Evolutionary conservation across 1,140 invertebrate species (phyloP), one percentile per base, ranked within the genome.

Genomic region (Apocrypta bakeri): DNA sequence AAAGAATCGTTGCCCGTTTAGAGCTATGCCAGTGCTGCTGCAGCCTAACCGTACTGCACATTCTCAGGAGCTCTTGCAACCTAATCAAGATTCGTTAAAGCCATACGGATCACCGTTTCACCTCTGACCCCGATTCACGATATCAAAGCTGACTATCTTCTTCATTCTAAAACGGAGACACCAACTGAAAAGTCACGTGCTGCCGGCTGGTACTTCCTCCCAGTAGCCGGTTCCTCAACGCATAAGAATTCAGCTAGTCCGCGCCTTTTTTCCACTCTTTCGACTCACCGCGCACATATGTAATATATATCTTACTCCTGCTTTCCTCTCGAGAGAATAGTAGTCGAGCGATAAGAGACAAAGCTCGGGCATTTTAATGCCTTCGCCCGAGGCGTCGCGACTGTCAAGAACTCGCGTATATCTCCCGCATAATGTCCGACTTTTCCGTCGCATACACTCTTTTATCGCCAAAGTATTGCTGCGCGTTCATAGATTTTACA

Each of bases 51-150:
- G 78, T 79, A 72, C 25, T 31, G 63, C 37, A 48, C 25, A 56
- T 31, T 48, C 77, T 29, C 66, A 31, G 25, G 14, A 25, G 24
- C 12, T 29, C 63, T 4, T 7, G 3, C 27, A n/a, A 6, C 31
- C 71, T 31, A 81, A 81, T 81, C 79, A 66, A 81, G 79, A 81
- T 74, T 73, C 69, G 79, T 81, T 68, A 66, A 48, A 42, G 27
- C 25, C 61, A 56, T 56, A 61, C 27, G 68, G 42, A 72, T 64
- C 71, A 72, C 25, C 33, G 27, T 66, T 75, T 68, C 56, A 75
- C 72, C 79, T 75, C 9, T 25, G 72, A 81, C 71, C 79, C 33
- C 63, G 37, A 81, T 81, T 29, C 33, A 24, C 33, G 31, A 42
- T 81, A 81, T 66, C 78, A 61, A 56, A 73, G 21, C 1, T 48